These are phyloP conservation scores for Sturmia bella DNA, from an alignment of 2,888 invertebrate genomes.

Conservation along the genomic window DNA sequence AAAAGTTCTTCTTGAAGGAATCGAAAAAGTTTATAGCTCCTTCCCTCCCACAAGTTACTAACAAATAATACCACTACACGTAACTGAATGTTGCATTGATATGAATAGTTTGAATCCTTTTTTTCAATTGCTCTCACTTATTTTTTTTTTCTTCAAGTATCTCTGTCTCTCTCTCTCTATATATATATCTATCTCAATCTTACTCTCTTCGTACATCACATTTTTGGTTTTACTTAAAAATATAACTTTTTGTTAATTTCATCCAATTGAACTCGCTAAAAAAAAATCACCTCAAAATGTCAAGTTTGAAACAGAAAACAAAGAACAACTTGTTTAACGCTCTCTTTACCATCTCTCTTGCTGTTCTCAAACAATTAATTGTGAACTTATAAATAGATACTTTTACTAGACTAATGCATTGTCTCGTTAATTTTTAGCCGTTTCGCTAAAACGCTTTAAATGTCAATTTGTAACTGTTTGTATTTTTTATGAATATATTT, in stretches of 20 bases:
- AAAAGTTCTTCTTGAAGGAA: conserved; percentile 14
- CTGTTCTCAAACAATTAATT: conserved; percentile 14
- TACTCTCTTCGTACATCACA: conserved; percentile 44
- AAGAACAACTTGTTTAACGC: conserved; percentile 26
- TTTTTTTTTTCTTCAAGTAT: conserved; percentile 19
- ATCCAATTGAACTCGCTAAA: conserved; percentile 81
- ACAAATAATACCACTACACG: conserved; percentile 21
- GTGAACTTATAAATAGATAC: conserved; percentile 2
- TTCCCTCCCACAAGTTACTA: conserved; percentile 10
- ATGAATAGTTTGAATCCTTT: conserved; percentile 2
- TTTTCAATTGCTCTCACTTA: conserved; percentile 38
- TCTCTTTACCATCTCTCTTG: conserved; percentile 12
- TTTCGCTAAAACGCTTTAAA: conserved; percentile 42
- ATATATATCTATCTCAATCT: conserved; percentile 6
- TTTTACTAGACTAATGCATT: not conserved
- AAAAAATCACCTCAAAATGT: conserved; percentile 63
- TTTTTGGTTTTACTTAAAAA: conserved; percentile 32
- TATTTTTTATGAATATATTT: not conserved
- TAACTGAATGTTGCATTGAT: conserved; percentile 52
- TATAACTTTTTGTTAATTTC: conserved; percentile 68
- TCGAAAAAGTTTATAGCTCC: conserved; percentile 1
- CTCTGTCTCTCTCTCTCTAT: conserved; percentile 14
- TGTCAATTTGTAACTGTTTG: conserved; percentile 21
- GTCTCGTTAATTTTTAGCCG: conserved; percentile 33
- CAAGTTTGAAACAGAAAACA: conserved; percentile 17